These are phyloP conservation scores for Mormyrus hasselquistii DNA, from an alignment of 2,797 vertebrate genomes.

Conservation along the genomic window DNA sequence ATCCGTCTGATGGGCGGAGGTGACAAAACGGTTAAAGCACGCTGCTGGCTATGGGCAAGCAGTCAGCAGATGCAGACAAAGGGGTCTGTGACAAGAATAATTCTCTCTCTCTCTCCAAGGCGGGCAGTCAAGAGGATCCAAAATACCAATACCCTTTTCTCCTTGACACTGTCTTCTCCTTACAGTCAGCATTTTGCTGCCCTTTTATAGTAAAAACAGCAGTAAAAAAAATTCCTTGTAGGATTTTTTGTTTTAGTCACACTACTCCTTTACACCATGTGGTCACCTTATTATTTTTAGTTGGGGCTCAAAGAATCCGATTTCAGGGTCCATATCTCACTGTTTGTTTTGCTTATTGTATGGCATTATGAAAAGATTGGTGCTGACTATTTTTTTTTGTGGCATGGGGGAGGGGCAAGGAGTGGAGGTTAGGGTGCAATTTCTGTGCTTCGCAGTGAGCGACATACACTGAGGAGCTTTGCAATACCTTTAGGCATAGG, in stretches of 20 bases:
- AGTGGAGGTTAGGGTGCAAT: not conserved
- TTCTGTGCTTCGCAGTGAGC: not conserved
- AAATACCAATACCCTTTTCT: slow-evolving; percentile 99
- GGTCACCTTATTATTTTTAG: not conserved
- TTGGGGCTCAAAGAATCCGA: not conserved
- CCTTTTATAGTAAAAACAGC: slow-evolving; percentile 88
- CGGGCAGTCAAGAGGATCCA: slow-evolving; percentile 89
- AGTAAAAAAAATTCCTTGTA: slow-evolving; percentile 20
- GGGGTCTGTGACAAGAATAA: slow-evolving; percentile 90
- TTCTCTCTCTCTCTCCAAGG: slow-evolving; percentile 70
- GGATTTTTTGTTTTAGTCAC: not conserved
- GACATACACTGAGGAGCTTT: not conserved
- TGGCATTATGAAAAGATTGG: not conserved
- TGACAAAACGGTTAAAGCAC: slow-evolving; percentile 90
- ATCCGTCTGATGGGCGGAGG: slow-evolving; percentile 90
- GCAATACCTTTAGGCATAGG: slow-evolving; percentile 21
- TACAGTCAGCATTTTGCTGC: slow-evolving; percentile 96
- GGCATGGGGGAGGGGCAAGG: not conserved
- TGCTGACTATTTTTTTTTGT: not conserved
- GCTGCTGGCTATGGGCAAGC: slow-evolving; percentile 85
- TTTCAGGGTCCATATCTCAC: not conserved
- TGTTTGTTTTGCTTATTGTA: not conserved
- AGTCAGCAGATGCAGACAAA: slow-evolving; percentile 90
- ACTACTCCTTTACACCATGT: not conserved
- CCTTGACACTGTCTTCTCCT: slow-evolving; percentile 98